phyloP scores from a whole-genome alignment of 2,888 invertebrate genomes.

The Dendrolimus houi region DNA sequence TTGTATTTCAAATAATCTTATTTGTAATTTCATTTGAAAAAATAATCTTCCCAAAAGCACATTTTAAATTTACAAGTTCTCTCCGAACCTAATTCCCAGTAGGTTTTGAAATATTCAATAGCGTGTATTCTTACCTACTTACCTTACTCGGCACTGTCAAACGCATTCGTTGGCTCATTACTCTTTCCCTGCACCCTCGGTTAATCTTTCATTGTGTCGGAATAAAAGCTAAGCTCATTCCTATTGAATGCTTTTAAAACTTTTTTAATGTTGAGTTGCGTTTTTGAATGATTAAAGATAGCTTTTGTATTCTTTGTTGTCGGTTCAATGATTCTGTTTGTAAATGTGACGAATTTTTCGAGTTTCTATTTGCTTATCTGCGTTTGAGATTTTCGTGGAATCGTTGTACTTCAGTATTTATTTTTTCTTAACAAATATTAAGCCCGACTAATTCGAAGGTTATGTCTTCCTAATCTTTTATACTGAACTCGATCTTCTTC shows the following conservation, averaged over 20 bases:
- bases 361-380: background rate
- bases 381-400: background rate
- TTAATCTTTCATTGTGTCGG: slow-evolving; percentile 61
- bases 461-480: no score
- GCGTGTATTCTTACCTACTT: slow-evolving; percentile 18
- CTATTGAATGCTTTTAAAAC: slow-evolving; percentile 39
- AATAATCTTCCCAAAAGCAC: background rate
- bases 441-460: no score
- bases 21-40: background rate
- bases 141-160: slow-evolving; percentile 44
- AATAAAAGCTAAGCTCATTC: slow-evolving; percentile 39
- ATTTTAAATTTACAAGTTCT: background rate
- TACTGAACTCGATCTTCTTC: no score
- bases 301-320: slow-evolving; percentile 11
- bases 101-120: slow-evolving; percentile 58
- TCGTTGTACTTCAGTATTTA: background rate
- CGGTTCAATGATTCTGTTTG: background rate
- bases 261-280: slow-evolving; percentile 28
- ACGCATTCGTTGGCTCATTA: slow-evolving; percentile 60
- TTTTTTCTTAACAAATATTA: no score
- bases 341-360: background rate
- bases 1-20: background rate
- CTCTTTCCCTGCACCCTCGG: slow-evolving; percentile 50
- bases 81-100: slow-evolving; percentile 27
- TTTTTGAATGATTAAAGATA: slow-evolving; percentile 18